Evolutionary conservation across 2,113 vertebrate species (phyloP), one percentile per base, ranked within the genome.

Genomic region (Gnathonemus longibarbis): DNA sequence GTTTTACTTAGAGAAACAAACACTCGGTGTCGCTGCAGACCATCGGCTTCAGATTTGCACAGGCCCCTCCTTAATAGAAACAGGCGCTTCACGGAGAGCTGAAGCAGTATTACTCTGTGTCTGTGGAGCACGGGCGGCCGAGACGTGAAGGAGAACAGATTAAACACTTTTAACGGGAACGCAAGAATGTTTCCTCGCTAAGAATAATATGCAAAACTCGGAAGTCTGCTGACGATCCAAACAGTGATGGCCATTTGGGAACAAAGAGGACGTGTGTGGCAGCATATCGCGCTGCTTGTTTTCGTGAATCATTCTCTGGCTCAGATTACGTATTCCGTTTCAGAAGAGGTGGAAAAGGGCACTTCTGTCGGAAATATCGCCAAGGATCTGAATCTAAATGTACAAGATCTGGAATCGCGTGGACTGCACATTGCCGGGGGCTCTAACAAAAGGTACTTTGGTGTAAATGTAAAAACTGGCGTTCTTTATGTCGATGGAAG

Each of bases 361-460:
- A 42, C 91, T 5, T 39, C 8, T n/a, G 46, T 21, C 94, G 90
- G 95, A 94, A 91, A 94, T 96, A 95, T 94, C 24, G 95, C 96
- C 90, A 94, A 35, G 9, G 94, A 94, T 19, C 90, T 95, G 62
- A 91, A 94, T 11, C 93, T 90, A 9, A 88, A 91, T 70, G 48
- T 50, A 1, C 90, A 91, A 56, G 95, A 84, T 0, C 27, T 90
- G 56, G 84, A 90, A 50, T 52, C 27, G 0, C 84, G 89, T 27
- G 19, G 45, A 17, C 45, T 90, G n/a, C 42, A 74, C 13, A 87
- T 90, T 74, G 45, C 85, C 5, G 13, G 83, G 5, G 84, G 84
- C 2, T 39, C 53, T 42, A 52, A 49, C n/a, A 90, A 52, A 62
- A 90, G 45, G 45, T 90, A 87, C 86, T 90, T 90, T 31, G 89